These are phyloP conservation scores for Hymenochirus boettgeri DNA, from an alignment of 2,113 vertebrate species.

Conservation along the genomic window DNA sequence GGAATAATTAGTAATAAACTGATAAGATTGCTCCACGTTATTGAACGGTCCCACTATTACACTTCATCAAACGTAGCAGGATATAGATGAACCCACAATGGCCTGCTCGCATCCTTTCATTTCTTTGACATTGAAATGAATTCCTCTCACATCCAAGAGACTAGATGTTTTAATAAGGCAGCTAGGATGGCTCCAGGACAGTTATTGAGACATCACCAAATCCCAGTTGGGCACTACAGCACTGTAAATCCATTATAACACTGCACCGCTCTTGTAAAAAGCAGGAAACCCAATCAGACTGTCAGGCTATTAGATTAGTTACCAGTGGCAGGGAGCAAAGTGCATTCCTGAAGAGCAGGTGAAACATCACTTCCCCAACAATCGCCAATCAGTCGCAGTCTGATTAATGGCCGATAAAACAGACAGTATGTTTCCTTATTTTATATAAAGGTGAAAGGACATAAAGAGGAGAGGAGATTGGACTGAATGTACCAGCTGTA, in stretches of 20 bases:
- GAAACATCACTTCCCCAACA: neutral
- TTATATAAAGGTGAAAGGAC: too few relatives aligned
- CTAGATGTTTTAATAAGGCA: constrained; percentile 19
- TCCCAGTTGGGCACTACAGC: neutral
- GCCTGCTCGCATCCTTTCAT: constrained; percentile 11
- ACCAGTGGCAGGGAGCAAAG: constrained; percentile 5
- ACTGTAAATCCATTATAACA: constrained; percentile 16
- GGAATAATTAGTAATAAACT: too few relatives aligned
- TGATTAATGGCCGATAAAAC: too few relatives aligned
- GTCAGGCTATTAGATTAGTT: constrained; percentile 9
- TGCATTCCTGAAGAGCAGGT: neutral
- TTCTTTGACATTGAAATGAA: constrained; percentile 23
- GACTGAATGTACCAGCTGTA: too few relatives aligned
- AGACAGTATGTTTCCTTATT: too few relatives aligned
- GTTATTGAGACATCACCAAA: constrained; percentile 23
- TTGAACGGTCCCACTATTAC: neutral
- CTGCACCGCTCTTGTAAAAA: neutral
- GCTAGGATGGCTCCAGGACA: neutral
- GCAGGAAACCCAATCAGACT: constrained; percentile 9
- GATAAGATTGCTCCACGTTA: too few relatives aligned
- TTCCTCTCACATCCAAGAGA: constrained; percentile 18
- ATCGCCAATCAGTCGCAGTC: too few relatives aligned
- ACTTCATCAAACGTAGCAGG: constrained; percentile 3
- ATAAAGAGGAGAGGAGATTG: too few relatives aligned
- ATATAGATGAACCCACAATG: constrained; percentile 6